phyloP scores from a whole-genome alignment of 2,888 invertebrate species.

The Chalcis sispes region DNA sequence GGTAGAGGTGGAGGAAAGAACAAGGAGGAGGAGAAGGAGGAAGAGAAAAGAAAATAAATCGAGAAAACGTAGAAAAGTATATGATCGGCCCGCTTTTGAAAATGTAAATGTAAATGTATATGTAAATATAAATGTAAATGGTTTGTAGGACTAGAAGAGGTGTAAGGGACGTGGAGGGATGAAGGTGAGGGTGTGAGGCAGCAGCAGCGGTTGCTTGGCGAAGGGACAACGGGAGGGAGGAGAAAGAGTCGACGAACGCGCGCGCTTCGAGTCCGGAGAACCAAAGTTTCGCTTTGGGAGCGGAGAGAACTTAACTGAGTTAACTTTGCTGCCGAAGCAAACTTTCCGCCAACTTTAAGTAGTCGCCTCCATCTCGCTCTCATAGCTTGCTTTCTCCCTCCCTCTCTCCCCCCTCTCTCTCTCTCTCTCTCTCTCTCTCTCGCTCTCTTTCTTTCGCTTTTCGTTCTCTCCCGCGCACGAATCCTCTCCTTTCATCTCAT shows the following conservation, averaged over 20 bases:
- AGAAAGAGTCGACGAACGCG: slow-evolving; percentile 28
- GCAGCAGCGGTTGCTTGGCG: slow-evolving; percentile 13
- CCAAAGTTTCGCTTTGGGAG: slow-evolving; percentile 72
- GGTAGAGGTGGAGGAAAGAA: background rate
- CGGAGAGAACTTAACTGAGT: slow-evolving; percentile 75
- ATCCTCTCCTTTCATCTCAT: slow-evolving; percentile 28
- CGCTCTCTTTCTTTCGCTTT: slow-evolving; percentile 24
- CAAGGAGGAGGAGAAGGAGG: background rate
- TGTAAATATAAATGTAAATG: slow-evolving; percentile 50
- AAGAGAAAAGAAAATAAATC: slow-evolving; percentile 1
- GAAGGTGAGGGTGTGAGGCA: slow-evolving; percentile 40
- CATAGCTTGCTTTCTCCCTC: slow-evolving; percentile 16
- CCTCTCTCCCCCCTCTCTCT: slow-evolving; percentile 1
- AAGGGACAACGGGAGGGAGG: background rate
- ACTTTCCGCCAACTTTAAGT: slow-evolving; percentile 75
- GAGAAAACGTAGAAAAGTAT: too few species aligned
- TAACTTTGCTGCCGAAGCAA: slow-evolving; percentile 75
- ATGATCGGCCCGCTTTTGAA: slow-evolving; percentile 34
- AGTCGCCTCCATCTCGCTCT: slow-evolving; percentile 65
- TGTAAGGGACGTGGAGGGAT: slow-evolving; percentile 27
- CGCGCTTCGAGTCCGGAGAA: slow-evolving; percentile 58
- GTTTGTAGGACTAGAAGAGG: slow-evolving; percentile 26
- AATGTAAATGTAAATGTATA: slow-evolving; percentile 43
- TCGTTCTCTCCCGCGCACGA: background rate
- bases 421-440: slow-evolving; percentile 17